Evolutionary conservation across 2,797 vertebrate genomes (phyloP), one percentile per base, ranked within the genome.

Genomic region (Phoxinus dragarum): DNA sequence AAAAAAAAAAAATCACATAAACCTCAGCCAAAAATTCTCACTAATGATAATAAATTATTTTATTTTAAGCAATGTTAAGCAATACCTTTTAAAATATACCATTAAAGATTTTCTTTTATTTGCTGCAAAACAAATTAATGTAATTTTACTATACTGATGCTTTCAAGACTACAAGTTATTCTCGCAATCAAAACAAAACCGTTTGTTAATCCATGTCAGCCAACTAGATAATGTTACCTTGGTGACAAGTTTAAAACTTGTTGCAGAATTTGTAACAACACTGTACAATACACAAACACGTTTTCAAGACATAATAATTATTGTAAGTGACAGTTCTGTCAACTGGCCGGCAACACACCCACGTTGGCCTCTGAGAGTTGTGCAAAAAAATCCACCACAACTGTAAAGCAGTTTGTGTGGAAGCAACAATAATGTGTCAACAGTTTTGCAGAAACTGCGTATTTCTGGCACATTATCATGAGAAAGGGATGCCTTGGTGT

Each of bases 381-480:
- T 38, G 36, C 34, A 76, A 76, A 76, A 61, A 42, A 31, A 23
- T 78, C 23, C 56, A 64, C n/a, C 56, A 64, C n/a, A 78, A 78
- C 76, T 78, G 56, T 38, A 79, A 79, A 64, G 27, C 27, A 27
- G 27, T 27, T 78, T 3, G n/a, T 78, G 76, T 78, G 38, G 16
- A 27, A 42, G n/a, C 40, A 79, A 44, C 56, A 79, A 64, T 16
- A 64, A 79, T 44, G n/a, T 79, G 76, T 79, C 59, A 44, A 79
- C 76, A 34, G 76, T 79, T 79, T 79, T 64, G 76, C 56, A 64
- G n/a, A 79, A 64, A 79, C 76, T 0, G 23, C 5, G 2, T 31
- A 67, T 80, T 67, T 67, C 54, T 49, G 27, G 27, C 77, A 64
- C 27, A 66, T 66, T 34, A 64, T 31, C 40, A 66, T 47, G 59